Conservation (phyloP, 2,888 invertebrate species). For the Agrypnus murinus region DNA sequence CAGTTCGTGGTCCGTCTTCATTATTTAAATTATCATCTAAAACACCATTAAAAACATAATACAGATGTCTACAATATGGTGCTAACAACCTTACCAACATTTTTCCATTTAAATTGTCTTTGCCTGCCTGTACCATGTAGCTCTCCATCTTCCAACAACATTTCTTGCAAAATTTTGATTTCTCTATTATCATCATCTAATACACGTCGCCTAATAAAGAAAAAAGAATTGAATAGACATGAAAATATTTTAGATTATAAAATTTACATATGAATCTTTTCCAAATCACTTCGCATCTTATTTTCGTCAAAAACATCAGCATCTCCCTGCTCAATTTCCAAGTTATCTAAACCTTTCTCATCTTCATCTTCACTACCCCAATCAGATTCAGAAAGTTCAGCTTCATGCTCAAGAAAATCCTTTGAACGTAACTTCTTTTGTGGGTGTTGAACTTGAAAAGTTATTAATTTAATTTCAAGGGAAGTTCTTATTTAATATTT, state of each 20-base stretch:
- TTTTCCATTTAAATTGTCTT: conserved; percentile 90
- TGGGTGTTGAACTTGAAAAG: background rate
- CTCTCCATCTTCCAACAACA: conserved; percentile 93
- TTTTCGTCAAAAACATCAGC: conserved; percentile 87
- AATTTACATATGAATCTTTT: conserved; percentile 88
- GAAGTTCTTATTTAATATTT: background rate
- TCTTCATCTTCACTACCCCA: conserved; percentile 93
- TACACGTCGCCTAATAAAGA: conserved; percentile 79
- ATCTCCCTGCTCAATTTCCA: conserved; percentile 91
- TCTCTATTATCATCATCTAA: conserved; percentile 92
- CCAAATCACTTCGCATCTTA: conserved; percentile 85
- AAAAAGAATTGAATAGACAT: conserved; percentile 17
- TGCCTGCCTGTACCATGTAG: conserved; percentile 84
- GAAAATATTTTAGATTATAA: too few species aligned
- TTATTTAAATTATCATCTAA: conserved; percentile 62
- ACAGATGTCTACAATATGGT: conserved; percentile 33
- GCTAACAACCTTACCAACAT: conserved; percentile 75
- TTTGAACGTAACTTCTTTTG: conserved; percentile 70
- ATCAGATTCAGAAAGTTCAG: conserved; percentile 93
- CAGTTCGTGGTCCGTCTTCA: conserved; percentile 65
- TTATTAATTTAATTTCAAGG: background rate
- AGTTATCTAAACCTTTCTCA: conserved; percentile 83
- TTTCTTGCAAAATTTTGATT: conserved; percentile 87
- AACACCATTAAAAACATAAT: too few species aligned
- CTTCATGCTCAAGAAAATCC: conserved; percentile 92